phyloP scores from a whole-genome alignment of 1,140 invertebrate genomes.

The Solen grandis region DNA sequence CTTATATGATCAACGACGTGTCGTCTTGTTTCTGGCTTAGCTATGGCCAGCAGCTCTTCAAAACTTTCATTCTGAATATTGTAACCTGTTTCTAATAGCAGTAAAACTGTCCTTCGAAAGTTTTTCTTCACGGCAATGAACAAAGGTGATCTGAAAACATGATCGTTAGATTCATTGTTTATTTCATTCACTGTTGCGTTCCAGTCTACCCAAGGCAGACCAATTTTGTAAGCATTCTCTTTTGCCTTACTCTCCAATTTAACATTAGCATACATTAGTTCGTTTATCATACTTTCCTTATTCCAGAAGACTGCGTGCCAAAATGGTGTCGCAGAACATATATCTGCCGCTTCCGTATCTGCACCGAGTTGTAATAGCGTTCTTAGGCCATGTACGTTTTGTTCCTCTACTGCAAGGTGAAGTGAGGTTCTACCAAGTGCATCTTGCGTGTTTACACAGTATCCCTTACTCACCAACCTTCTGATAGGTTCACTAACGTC shows the following conservation, averaged over 20 bases:
- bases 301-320: slow-evolving; percentile 56
- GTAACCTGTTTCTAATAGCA: slow-evolving; percentile 45
- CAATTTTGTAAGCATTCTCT: slow-evolving; percentile 37
- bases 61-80: slow-evolving; percentile 7
- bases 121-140: slow-evolving; percentile 35
- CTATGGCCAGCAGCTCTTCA: slow-evolving; percentile 37
- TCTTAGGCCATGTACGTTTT: slow-evolving; percentile 35
- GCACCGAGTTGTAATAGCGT: slow-evolving; percentile 45
- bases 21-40: slow-evolving; percentile 12
- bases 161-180: neutral
- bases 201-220: slow-evolving; percentile 24
- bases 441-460: slow-evolving; percentile 38
- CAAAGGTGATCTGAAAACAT: slow-evolving; percentile 19
- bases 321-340: slow-evolving; percentile 46
- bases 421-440: slow-evolving; percentile 27
- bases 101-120: slow-evolving; percentile 1
- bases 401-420: slow-evolving; percentile 50
- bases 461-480: slow-evolving; percentile 6
- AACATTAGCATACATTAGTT: slow-evolving; percentile 51
- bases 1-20: slow-evolving; percentile 26
- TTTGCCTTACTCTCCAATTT: slow-evolving; percentile 27
- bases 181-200: neutral
- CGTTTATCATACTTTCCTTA: slow-evolving; percentile 51
- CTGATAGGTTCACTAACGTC: slow-evolving; percentile 35
- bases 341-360: slow-evolving; percentile 21